These are phyloP conservation scores for Calyptommatus sinebrachiatus DNA, from an alignment of 2,113 vertebrate genomes.

Conservation along the genomic window DNA sequence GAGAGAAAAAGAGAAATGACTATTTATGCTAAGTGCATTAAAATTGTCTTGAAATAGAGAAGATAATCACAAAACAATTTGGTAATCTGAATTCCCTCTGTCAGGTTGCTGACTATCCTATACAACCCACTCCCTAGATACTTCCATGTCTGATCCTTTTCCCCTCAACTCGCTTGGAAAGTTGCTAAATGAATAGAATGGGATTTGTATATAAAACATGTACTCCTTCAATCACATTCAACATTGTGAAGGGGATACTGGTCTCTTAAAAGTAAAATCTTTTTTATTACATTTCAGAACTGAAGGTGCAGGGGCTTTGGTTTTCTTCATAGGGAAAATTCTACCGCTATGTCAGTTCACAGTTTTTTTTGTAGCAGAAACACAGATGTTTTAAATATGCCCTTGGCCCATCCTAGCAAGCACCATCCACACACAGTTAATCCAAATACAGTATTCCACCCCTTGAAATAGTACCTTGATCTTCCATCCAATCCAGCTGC, in stretches of 20 bases:
- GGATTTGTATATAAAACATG: background rate
- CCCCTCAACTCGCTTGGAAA: background rate
- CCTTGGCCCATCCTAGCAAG: conserved; percentile 29
- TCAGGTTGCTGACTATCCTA: background rate
- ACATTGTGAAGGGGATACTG: background rate
- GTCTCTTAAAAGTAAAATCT: conserved; percentile 1
- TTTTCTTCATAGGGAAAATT: background rate
- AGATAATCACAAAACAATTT: conserved; percentile 20
- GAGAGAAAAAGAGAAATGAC: background rate
- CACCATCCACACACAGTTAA: background rate
- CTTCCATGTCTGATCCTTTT: background rate
- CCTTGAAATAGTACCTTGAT: conserved; percentile 49
- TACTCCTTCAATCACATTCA: background rate
- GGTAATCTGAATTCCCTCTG: background rate
- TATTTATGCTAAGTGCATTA: background rate
- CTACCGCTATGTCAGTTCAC: background rate
- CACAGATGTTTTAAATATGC: conserved; percentile 43
- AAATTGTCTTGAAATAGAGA: background rate
- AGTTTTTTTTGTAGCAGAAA: background rate
- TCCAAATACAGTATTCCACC: conserved; percentile 35
- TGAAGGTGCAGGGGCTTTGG: background rate
- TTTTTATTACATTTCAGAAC: conserved; percentile 15
- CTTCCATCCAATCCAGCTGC: conserved; percentile 38
- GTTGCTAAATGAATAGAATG: background rate
- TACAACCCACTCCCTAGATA: background rate